These are phyloP conservation scores for Atopsyche davidsoni DNA, from an alignment of 1,140 invertebrate genomes.

Conservation along the genomic window DNA sequence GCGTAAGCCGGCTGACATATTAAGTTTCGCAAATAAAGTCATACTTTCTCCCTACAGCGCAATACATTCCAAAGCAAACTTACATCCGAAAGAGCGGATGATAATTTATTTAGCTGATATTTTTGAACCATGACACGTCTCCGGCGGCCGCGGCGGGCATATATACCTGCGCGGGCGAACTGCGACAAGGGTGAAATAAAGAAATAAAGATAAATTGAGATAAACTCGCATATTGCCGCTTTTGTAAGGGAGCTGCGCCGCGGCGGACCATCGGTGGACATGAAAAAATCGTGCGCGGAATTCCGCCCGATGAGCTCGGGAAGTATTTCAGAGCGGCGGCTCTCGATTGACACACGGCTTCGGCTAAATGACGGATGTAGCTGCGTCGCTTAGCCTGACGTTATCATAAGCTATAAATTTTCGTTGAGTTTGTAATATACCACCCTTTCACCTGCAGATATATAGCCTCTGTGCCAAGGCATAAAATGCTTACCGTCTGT, in stretches of 20 bases:
- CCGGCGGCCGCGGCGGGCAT: not conserved
- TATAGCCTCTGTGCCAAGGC: too few relatives aligned
- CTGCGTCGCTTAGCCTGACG: too few relatives aligned
- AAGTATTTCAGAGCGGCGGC: constrained; percentile 7
- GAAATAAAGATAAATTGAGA: constrained; percentile 32
- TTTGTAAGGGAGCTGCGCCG: constrained; percentile 2
- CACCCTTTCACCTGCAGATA: too few relatives aligned
- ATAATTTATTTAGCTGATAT: constrained; percentile 31
- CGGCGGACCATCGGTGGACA: constrained; percentile 18
- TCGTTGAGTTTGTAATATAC: too few relatives aligned
- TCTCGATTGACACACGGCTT: too few relatives aligned
- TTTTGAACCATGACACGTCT: constrained; percentile 28
- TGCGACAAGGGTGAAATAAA: constrained; percentile 31
- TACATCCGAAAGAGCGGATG: constrained; percentile 27
- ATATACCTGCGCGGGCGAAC: constrained; percentile 15
- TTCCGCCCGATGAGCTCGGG: constrained; percentile 14
- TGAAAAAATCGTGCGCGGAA: constrained; percentile 29
- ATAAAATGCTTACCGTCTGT: too few relatives aligned
- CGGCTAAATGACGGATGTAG: too few relatives aligned
- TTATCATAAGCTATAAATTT: too few relatives aligned
- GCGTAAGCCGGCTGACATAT: too few relatives aligned
- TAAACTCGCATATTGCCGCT: constrained; percentile 29
- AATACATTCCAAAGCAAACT: too few relatives aligned
- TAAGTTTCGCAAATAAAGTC: too few relatives aligned
- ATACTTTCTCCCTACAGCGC: too few relatives aligned